phyloP scores from a whole-genome alignment of 2,888 invertebrate genomes.

The Caenorhabditis zanzibari region DNA sequence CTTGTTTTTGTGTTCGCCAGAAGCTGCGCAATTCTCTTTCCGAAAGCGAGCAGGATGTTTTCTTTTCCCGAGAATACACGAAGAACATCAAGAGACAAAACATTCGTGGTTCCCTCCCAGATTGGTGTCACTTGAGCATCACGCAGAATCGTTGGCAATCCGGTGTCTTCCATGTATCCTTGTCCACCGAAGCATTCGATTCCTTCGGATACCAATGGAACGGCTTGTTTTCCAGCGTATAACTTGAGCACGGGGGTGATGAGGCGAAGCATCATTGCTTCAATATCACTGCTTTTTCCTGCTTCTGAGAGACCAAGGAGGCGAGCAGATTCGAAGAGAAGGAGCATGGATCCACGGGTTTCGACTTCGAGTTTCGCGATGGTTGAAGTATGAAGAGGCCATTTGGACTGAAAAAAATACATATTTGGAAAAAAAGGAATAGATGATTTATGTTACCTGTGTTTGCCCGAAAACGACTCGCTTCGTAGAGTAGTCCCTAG shows the following conservation, averaged over 20 bases:
- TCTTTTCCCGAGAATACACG: slow-evolving; percentile 85
- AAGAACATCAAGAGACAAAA: slow-evolving; percentile 86
- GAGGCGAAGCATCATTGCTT: slow-evolving; percentile 85
- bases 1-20: slow-evolving; percentile 54
- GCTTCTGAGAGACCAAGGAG: slow-evolving; percentile 85
- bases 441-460: slow-evolving; percentile 24
- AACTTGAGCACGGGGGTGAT: slow-evolving; percentile 86
- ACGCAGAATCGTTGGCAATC: slow-evolving; percentile 85
- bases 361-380: slow-evolving; percentile 86
- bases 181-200: slow-evolving; percentile 86
- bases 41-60: slow-evolving; percentile 84
- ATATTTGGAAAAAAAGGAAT: neutral
- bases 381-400: slow-evolving; percentile 86
- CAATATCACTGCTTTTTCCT: slow-evolving; percentile 83
- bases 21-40: slow-evolving; percentile 79
- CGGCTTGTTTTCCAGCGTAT: slow-evolving; percentile 86
- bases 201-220: slow-evolving; percentile 86
- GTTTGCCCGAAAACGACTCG: slow-evolving; percentile 85
- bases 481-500: slow-evolving; percentile 85
- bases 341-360: slow-evolving; percentile 84
- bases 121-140: slow-evolving; percentile 86
- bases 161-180: slow-evolving; percentile 87
- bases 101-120: slow-evolving; percentile 87
- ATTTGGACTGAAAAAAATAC: slow-evolving; percentile 78
- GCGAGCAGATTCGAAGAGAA: slow-evolving; percentile 85